A percentile compares a stretch with the other conserved stretches of the same genome.
Conservation (phyloP, 2,888 invertebrate species). For the Eilema sororculum region DNA sequence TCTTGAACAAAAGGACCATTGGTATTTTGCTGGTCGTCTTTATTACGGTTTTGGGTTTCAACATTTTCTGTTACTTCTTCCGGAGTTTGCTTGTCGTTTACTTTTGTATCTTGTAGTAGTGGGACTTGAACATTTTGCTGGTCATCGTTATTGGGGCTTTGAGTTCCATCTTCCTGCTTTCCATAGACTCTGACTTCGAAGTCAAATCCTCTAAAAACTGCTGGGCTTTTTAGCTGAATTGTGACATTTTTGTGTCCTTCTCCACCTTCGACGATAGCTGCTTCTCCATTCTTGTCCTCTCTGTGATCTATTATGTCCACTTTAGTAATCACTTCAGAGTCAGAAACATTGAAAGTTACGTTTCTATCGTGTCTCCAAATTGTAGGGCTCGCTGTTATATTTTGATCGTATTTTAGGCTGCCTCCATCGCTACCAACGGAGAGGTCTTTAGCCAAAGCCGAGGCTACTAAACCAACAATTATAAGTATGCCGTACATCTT, state of each 20-base stretch:
- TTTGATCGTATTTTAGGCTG: constrained; percentile 68
- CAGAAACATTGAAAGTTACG: constrained; percentile 65
- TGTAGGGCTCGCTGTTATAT: constrained; percentile 70
- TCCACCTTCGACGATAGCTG: constrained; percentile 72
- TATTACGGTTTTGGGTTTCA: neutral
- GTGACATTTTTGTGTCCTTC: constrained; percentile 73
- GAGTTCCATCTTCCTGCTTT: constrained; percentile 38
- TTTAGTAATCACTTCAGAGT: constrained; percentile 68
- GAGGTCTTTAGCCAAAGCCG: constrained; percentile 65
- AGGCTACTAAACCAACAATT: constrained; percentile 56
- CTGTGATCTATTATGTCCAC: constrained; percentile 71
- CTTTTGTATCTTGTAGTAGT: neutral
- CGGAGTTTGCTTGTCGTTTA: neutral
- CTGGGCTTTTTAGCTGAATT: constrained; percentile 76
- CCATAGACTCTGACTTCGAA: constrained; percentile 73
- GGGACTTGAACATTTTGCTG: neutral
- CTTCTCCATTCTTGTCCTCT: constrained; percentile 76
- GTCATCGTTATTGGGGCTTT: neutral
- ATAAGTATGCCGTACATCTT: constrained; percentile 62
- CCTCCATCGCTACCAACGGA: constrained; percentile 63
- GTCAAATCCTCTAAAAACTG: constrained; percentile 73
- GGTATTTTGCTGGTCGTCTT: constrained; percentile 2
- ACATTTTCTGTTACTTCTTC: neutral
- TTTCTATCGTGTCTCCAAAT: constrained; percentile 71
- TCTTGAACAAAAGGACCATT: neutral